A percentile compares a stretch with the other conserved stretches of the same genome.
Evolutionary conservation across 2,113 vertebrate species (phyloP).

Genomic region (Oceanites oceanicus): DNA sequence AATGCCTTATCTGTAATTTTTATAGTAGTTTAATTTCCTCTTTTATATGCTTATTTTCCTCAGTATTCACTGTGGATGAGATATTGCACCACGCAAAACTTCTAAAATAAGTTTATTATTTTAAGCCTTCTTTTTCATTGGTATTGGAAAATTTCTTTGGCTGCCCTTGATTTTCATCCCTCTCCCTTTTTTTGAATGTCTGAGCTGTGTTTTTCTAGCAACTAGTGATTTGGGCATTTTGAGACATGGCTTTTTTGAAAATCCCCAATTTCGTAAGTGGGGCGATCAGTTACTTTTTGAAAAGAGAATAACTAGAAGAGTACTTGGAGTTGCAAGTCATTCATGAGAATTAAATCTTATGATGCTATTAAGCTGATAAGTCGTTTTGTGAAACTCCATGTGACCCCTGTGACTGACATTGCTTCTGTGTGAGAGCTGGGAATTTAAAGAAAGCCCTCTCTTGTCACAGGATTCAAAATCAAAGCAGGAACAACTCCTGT

Average conservation of each 20-base stretch:
- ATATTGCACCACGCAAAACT: neutral
- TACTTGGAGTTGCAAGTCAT: neutral
- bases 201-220: neutral
- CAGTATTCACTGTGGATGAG: neutral
- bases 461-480: neutral
- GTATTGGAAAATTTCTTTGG: neutral
- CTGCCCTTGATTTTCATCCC: neutral
- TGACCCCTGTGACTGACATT: neutral
- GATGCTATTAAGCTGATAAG: neutral
- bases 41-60: neutral
- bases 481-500: neutral
- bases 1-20: neutral
- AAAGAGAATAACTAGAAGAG: neutral
- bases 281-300: neutral
- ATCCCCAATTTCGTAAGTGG: neutral
- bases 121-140: neutral
- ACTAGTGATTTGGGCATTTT: neutral
- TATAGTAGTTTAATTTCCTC: neutral
- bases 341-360: neutral
- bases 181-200: neutral
- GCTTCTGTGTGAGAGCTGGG: neutral
- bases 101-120: neutral
- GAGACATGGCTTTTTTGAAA: neutral
- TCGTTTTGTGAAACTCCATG: neutral
- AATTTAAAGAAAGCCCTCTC: neutral